These are phyloP conservation scores for Craseonycteris thonglongyai DNA, from an alignment of 2,113 vertebrate species.

Conservation along the genomic window DNA sequence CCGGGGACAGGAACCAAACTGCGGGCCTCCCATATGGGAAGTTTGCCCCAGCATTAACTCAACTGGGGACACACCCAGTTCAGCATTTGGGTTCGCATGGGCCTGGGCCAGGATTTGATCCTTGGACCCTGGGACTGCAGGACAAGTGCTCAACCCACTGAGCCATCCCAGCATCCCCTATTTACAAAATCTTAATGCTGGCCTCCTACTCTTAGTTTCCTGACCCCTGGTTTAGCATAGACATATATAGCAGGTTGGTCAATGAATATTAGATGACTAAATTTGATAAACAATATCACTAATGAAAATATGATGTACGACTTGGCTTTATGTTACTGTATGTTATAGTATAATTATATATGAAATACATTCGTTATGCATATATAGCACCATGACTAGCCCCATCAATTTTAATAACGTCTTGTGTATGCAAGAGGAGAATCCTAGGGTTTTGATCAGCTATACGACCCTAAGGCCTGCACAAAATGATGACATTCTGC, in stretches of 20 bases:
- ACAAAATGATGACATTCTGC: not conserved
- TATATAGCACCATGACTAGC: not conserved
- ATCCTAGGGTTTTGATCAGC: not conserved
- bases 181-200: not conserved
- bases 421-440: not conserved
- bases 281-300: not conserved
- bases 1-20: too few species aligned
- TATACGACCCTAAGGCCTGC: not conserved
- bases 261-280: not conserved
- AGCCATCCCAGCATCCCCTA: too few species aligned
- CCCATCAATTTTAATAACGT: not conserved
- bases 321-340: not conserved
- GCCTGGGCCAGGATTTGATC: too few species aligned
- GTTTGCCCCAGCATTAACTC: too few species aligned
- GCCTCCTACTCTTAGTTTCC: not conserved
- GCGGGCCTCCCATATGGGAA: too few species aligned
- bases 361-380: not conserved
- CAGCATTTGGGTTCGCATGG: too few species aligned
- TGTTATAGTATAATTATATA: not conserved
- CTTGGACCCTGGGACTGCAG: too few species aligned
- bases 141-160: too few species aligned
- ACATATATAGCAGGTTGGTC: not conserved
- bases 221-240: not conserved
- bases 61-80: too few species aligned
- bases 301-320: not conserved